Percentiles rank a stretch among this genome's conserved stretches.
These are phyloP conservation scores for Galago senegalensis DNA, from an alignment of 2,797 vertebrate species.

Conservation along the genomic window DNA sequence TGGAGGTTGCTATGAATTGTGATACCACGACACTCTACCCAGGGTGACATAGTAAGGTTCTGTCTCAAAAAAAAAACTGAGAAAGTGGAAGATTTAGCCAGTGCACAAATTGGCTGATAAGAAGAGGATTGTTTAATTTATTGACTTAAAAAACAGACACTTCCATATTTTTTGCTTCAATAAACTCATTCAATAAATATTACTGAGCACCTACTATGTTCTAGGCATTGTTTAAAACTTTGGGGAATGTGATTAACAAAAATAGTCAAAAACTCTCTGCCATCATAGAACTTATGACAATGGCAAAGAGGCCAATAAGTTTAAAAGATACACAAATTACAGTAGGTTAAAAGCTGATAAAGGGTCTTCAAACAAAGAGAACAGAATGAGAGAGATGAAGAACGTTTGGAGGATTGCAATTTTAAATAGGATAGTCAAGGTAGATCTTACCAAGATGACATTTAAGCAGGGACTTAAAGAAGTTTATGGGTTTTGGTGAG, in stretches of 20 bases:
- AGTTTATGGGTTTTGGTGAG: neutral
- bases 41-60: no score
- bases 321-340: conserved; percentile 27
- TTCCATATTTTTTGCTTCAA: neutral
- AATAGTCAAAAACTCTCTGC: conserved; percentile 34
- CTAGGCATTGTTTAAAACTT: conserved; percentile 20
- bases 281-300: neutral
- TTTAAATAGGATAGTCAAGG: neutral
- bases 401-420: neutral
- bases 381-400: neutral
- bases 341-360: neutral
- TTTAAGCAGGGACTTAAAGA: conserved; percentile 11
- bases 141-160: conserved; percentile 56
- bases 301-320: neutral
- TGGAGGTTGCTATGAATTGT: no score
- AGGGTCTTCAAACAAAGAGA: conserved; percentile 29
- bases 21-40: no score
- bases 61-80: neutral
- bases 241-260: neutral
- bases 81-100: conserved; percentile 44
- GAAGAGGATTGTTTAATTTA: neutral
- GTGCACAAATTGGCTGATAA: neutral
- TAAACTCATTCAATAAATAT: conserved; percentile 48
- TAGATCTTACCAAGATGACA: neutral
- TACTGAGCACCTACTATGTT: neutral